Base-by-base conservation (phyloP, 2,113 vertebrate genomes). In the Fregetta grallaria region DNA sequence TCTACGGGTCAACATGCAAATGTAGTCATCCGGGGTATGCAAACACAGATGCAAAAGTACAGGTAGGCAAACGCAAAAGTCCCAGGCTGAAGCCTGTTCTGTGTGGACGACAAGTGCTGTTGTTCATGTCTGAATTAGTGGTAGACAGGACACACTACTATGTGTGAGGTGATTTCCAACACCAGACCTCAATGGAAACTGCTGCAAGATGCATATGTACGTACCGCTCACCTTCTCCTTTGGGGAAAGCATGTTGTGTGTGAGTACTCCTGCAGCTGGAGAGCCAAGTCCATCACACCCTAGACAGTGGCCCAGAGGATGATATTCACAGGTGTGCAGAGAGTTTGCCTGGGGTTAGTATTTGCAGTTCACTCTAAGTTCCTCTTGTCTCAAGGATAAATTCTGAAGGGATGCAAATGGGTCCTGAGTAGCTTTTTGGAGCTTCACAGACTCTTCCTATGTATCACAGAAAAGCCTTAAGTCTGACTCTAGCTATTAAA, bases 11-110 rank as follows among this genome's bases (percentile, higher is more conserved):
- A 27, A 8, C 45, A 73, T 66, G 36, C 77, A 96, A 94, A 94
- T 1, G 0, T 7, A 29, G 13, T 17, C 74, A 62, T 30, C 21
- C 16, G 3, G 53, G 30, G 4, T 45, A 85, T 85, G 92, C 93
- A 96, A 96, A 94, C 50, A 62, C 9, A 71, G 38, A 92, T 70
- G 75, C 59, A 92, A 86, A 93, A 79, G 25, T 26, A 23, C 4
- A 4, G 36, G 29, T 44, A 89, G 56, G 86, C 44, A 91, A 95
- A 95, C 61, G 40, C 16, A 38, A 25, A 87, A 90, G 52, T 22
- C 11, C 34, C 56, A 58, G 47, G 40, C 34, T 87, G 61, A 67
- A 75, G 23, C n/a, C 21, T 68, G 6, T 10, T 76, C 7, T 7
- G 15, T 50, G 6, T 44, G 47, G 26, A 62, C 71, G 38, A 84